These are phyloP conservation scores for Scomber colias DNA, from an alignment of 2,113 vertebrate genomes.

Conservation along the genomic window DNA sequence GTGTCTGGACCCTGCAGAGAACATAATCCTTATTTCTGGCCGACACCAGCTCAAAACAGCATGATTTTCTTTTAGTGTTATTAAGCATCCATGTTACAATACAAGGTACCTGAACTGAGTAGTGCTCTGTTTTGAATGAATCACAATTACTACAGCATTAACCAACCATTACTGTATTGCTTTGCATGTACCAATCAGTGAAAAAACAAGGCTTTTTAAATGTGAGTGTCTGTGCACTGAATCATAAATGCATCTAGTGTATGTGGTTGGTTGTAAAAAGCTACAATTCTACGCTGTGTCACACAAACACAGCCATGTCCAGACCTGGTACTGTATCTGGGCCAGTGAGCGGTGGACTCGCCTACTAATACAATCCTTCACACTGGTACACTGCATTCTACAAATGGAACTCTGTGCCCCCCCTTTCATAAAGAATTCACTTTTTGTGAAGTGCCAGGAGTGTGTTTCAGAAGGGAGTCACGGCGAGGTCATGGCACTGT, in stretches of 20 bases:
- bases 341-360: conserved; percentile 18
- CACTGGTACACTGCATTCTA: conserved; percentile 8
- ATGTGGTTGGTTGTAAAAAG: background rate
- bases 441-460: conserved; percentile 32
- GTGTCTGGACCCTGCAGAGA: no score
- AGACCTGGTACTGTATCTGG: background rate
- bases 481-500: conserved; percentile 30
- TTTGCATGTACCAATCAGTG: background rate
- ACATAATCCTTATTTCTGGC: no score
- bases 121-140: background rate
- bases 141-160: background rate
- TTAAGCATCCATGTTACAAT: no score
- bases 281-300: background rate
- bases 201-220: background rate
- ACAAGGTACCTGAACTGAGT: no score
- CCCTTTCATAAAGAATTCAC: conserved; percentile 36
- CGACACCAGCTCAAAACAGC: no score
- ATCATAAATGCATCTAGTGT: background rate
- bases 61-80: no score
- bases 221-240: background rate
- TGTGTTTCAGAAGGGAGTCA: conserved; percentile 25
- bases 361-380: conserved; percentile 7
- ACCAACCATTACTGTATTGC: background rate
- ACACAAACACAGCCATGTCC: background rate
- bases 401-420: conserved; percentile 20